Evolutionary conservation across 2,888 invertebrate species (phyloP), one percentile per base, ranked within the genome.

Genomic region (Steromphala cineraria): DNA sequence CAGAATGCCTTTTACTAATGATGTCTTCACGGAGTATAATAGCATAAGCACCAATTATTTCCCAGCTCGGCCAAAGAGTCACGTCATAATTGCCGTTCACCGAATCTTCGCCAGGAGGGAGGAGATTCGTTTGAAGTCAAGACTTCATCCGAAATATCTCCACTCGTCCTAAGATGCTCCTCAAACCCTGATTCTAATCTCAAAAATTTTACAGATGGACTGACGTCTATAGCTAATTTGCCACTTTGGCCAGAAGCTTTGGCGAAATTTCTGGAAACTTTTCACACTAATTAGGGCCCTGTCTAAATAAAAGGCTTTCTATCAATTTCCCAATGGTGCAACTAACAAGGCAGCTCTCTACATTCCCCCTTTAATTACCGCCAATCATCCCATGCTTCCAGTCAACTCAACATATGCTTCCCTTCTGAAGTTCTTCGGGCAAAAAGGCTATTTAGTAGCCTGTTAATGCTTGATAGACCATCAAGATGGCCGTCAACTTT

Each of bases 201-300:
- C 28, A 62, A 62, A 62, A 21, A 62, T 21, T 62, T 62, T 62
- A 62, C 62, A 62, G 62, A 62, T 62, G 28, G 62, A 31, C 62
- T 62, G 62, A 62, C 62, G n/a, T 28, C 62, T 28, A 62, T 62
- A 17, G 62, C 62, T 62, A 62, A 62, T 62, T 62, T 62, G 62
- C 24, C 62, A 62, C 62, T 62, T 24, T 62, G 62, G 62, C 62
- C 62, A 62, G 62, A 62, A 62, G 62, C 62, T 62, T 62, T 62
- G 28, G 28, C 10, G 24, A 21, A 21, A 76, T 24, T n/a, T 53
- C 53, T 52, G 53, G 53, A 77, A 77, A 77, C 53, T 31, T 77
- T 77, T 77, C 77, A 53, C 77, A 28, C 77, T 77, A 77, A 77
- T 77, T 77, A 55, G 77, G 19, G 53, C 53, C 36, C 53, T 55